Evolutionary conservation across 2,888 invertebrate species (phyloP), one percentile per base, ranked within the genome.

Genomic region (Drosophila multiciliata): DNA sequence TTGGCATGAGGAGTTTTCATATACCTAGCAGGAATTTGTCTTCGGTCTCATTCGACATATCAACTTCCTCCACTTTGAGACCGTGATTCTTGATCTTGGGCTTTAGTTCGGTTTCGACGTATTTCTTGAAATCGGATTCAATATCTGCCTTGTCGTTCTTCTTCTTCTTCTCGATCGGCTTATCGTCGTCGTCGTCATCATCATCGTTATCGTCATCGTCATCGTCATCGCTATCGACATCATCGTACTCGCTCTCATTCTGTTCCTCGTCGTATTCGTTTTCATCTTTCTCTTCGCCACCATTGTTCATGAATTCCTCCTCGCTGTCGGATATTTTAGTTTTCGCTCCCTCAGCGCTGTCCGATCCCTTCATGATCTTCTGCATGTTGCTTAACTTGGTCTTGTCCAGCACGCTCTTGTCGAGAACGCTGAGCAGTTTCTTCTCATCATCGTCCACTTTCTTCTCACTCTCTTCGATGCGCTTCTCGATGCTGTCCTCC

Each of bases 11-110:
- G 0, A 9, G 7, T 17, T 4, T 2, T 15, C 11, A 85, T 91
- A 83, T 70, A 93, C 93, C 89, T 65, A 90, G 66, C 64, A 93
- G 68, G 86, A 91, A 92, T 59, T 90, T 87, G 57, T 92, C 91
- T 23, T 67, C 78, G 3, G 91, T 92, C 65, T 93, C 93, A 66
- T 91, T 86, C 4, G 89, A 77, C 20, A 92, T 58, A 12, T 92
- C 87, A 29, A 93, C 79, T 76, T 92, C 92, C 72, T 93, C 90
- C 1, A 87, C 92, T 62, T 88, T 81, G 26, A 93, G 58, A 3
- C 90, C 92, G 26, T 91, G 76, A 59, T 92, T 87, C 53, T 89
- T 88, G 8, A 92, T 58, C 29, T 81, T 77, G 33, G 85, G 82
- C 61, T 84, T 89, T 26, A 89, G 58, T n/a, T 86, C 77, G 20